Percentiles rank a stretch among this genome's conserved stretches.
These are phyloP conservation scores for Triplophysa rosa DNA, from an alignment of 2,113 vertebrate species.

Conservation along the genomic window DNA sequence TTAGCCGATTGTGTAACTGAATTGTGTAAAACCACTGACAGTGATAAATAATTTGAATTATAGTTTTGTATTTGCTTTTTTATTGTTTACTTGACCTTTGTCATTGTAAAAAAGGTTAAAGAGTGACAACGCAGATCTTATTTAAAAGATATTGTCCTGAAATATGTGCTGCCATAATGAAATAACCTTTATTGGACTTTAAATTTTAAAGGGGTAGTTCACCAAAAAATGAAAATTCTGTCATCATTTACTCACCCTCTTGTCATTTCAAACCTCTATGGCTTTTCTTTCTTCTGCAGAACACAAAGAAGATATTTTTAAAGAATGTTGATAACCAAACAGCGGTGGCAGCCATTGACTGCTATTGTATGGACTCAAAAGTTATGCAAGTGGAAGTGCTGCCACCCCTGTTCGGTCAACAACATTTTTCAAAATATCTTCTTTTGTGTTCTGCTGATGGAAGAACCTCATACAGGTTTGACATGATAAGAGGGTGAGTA, in stretches of 20 bases:
- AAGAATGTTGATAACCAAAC: background rate
- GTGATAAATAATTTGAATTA: background rate
- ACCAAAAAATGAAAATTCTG: no score
- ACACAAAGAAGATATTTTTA: constrained; percentile 6
- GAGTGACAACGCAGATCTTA: constrained; percentile 35
- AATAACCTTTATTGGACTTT: constrained; percentile 61
- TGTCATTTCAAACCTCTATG: no score
- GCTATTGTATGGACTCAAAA: no score
- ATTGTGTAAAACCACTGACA: background rate
- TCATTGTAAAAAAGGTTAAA: constrained; percentile 64
- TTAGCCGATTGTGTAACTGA: no score
- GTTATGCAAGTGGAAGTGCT: no score
- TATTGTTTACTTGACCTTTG: constrained; percentile 49
- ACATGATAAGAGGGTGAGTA: no score
- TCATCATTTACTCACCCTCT: no score
- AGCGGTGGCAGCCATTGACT: background rate
- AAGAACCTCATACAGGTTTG: no score
- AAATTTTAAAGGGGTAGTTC: background rate
- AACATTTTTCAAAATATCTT: no score
- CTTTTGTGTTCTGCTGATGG: no score
- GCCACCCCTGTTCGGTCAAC: no score
- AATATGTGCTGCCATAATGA: constrained; percentile 59
- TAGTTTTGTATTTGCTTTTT: constrained; percentile 17
- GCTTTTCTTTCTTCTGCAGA: no score
- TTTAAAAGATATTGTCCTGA: constrained; percentile 61